Percentiles rank a stretch among this genome's conserved stretches.
Conservation (phyloP, 1,140 invertebrate genomes). For the Pissodes strobi region DNA sequence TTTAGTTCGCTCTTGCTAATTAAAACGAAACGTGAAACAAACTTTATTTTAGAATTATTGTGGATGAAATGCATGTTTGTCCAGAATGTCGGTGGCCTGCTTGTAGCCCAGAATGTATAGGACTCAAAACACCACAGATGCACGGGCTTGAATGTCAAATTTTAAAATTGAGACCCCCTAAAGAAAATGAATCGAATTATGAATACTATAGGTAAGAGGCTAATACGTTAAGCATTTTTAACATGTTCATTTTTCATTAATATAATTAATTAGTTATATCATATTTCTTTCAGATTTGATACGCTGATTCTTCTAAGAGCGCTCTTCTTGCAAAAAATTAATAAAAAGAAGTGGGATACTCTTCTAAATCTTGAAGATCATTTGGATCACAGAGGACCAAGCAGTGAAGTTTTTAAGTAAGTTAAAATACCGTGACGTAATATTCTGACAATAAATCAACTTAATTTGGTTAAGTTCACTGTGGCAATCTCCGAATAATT, state of each 20-base stretch:
- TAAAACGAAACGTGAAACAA: too few relatives aligned
- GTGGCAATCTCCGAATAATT: too few relatives aligned
- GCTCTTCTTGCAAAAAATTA: constrained; percentile 65
- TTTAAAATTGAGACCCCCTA: constrained; percentile 28
- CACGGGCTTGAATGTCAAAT: constrained; percentile 69
- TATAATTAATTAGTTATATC: too few relatives aligned
- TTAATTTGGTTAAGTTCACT: too few relatives aligned
- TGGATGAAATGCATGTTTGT: constrained; percentile 18
- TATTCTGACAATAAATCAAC: too few relatives aligned
- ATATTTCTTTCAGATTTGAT: constrained; percentile 66
- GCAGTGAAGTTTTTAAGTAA: constrained; percentile 64
- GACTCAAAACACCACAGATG: constrained; percentile 61
- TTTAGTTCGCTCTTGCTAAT: too few relatives aligned
- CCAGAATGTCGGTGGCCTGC: constrained; percentile 69
- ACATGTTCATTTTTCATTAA: too few relatives aligned
- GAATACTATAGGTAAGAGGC: constrained; percentile 29
- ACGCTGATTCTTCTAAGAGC: constrained; percentile 69
- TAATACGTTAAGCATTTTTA: too few relatives aligned
- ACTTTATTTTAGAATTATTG: constrained; percentile 5
- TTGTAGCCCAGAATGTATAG: constrained; percentile 64
- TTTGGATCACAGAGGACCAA: constrained; percentile 65
- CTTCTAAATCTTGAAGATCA: constrained; percentile 71
- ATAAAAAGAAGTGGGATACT: constrained; percentile 66
- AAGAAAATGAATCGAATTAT: constrained; percentile 18
- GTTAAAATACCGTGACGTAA: too few relatives aligned